Conservation (phyloP, 2,888 invertebrate species). For the Dasypolia templi region DNA sequence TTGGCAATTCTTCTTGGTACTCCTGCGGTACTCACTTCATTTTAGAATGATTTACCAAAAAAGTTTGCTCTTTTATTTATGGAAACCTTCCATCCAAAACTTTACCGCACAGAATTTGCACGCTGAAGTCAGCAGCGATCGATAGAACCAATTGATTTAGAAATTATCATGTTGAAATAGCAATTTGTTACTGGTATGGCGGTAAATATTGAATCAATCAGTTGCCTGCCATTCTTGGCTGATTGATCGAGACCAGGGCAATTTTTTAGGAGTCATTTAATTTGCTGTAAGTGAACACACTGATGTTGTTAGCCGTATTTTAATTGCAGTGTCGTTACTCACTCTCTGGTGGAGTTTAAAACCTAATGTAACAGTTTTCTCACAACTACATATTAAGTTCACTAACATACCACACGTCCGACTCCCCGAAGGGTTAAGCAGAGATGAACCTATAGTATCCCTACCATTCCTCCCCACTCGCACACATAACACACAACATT, state of each 20-base stretch:
- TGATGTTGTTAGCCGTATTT: background rate
- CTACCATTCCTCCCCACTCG: background rate
- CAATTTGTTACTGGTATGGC: slow-evolving; percentile 40
- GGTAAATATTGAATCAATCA: slow-evolving; percentile 53
- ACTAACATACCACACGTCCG: background rate
- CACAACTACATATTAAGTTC: background rate
- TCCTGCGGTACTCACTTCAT: background rate
- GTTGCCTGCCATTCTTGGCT: slow-evolving; percentile 17
- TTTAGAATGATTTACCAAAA: background rate
- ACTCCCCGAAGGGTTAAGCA: background rate
- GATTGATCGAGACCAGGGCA: slow-evolving; percentile 34
- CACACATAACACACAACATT: background rate
- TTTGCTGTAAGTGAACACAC: slow-evolving; percentile 21
- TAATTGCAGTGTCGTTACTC: background rate
- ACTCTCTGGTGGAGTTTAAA: background rate
- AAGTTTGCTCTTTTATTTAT: background rate
- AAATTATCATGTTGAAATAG: slow-evolving; percentile 24
- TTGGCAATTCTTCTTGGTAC: background rate
- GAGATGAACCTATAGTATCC: background rate
- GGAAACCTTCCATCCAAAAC: background rate
- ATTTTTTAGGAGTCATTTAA: slow-evolving; percentile 35
- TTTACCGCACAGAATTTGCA: background rate
- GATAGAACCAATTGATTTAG: slow-evolving; percentile 10
- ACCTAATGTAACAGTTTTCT: background rate
- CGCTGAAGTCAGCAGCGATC: background rate